Base-by-base conservation (phyloP, 2,113 vertebrate species). In the Albula glossodonta region DNA sequence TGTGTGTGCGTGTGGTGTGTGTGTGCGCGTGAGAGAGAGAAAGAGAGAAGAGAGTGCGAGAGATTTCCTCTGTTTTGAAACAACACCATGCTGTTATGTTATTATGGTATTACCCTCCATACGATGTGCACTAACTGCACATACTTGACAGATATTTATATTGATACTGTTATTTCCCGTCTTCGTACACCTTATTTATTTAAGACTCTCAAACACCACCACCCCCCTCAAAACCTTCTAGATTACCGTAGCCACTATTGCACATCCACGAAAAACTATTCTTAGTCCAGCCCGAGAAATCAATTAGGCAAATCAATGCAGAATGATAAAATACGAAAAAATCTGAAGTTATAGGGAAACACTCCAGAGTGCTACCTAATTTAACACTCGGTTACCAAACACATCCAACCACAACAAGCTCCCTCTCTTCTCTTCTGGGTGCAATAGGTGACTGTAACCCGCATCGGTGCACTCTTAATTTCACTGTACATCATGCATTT, bases 1-100 rank as follows among this genome's bases (percentile, higher is more conserved):
- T 9, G 56, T 66, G 60, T 66, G 60, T 66, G 41, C 78, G 57
- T 82, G 81, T 84, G 84, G 80, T 77, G 57, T 86, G 63, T 56
- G 57, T 41, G 60, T 13, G 17, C 9, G 80, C 4, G 80, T 9
- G 80, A 13, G 19, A 22, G 80, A 82, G 81, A 82, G 52, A 57
- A 12, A 57, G 41, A 60, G 53, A 82, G n/a, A 25, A 87, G 78
- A 56, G 70, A 57, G 81, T 2, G 15, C n/a, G 12, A 41, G 5
- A 60, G 17, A 57, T 31, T 51, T 57, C 60, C 11, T 82, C 81
- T 85, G 84, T 79, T 74, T 79, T 70, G 70, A 74, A 74, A 74
- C 53, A 22, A 25, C n/a, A 25, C 70, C 6, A 31, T n/a, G 1
- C 22, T 11, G 22, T 31, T 11, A 2, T 74, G 31, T 11, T 31